phyloP scores from a whole-genome alignment of 2,888 invertebrate species.

The Synergus japonicus region DNA sequence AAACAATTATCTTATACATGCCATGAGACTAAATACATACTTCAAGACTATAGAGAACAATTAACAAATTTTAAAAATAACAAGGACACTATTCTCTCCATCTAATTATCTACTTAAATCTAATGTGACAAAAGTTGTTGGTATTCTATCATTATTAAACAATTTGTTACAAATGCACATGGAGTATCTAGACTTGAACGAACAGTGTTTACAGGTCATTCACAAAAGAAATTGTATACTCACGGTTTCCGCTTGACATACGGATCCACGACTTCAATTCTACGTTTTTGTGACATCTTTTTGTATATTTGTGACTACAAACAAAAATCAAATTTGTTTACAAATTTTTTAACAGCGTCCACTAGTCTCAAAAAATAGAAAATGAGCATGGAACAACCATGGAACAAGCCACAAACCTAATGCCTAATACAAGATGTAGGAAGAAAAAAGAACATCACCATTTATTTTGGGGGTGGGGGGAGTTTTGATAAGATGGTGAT shows the following conservation, averaged over 20 bases:
- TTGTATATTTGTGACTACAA: background rate
- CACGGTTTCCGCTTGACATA: conserved; percentile 89
- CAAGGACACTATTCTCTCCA: background rate
- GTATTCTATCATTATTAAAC: background rate
- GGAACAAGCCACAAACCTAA: no score
- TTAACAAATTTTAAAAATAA: background rate
- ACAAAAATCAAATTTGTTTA: conserved; percentile 31
- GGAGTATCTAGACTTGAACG: background rate
- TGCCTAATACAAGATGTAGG: no score
- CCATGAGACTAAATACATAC: background rate
- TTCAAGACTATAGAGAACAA: background rate
- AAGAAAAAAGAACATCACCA: no score
- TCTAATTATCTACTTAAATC: background rate
- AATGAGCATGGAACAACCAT: background rate
- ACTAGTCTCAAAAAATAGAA: conserved; percentile 25
- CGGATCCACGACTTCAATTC: conserved; percentile 92
- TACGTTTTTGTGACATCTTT: conserved; percentile 81
- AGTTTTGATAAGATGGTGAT: no score
- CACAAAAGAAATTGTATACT: conserved; percentile 66
- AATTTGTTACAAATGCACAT: background rate
- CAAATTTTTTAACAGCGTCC: conserved; percentile 7
- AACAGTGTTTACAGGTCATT: conserved; percentile 4
- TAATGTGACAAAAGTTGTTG: background rate
- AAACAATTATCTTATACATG: background rate
- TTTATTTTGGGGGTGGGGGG: no score